phyloP scores from a whole-genome alignment of 2,113 vertebrate species.

The Calidris pugnax region DNA sequence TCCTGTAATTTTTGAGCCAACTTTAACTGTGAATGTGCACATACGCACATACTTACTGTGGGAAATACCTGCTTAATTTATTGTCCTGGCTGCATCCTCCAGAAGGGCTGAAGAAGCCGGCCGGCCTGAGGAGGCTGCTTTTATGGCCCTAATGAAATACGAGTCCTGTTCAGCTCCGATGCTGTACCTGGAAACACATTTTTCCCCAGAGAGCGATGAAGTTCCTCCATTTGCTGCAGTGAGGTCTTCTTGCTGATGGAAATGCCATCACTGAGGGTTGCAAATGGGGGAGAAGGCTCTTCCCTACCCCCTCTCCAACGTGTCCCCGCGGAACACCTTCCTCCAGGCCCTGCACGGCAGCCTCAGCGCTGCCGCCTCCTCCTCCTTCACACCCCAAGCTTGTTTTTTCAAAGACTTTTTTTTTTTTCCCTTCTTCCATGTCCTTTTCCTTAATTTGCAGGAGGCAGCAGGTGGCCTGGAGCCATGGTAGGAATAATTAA shows the following conservation, averaged over 20 bases:
- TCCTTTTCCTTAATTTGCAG: neutral
- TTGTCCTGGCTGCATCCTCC: neutral
- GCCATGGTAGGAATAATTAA: neutral
- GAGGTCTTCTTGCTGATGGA: neutral
- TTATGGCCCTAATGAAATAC: neutral
- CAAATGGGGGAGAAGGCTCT: neutral
- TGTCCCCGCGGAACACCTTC: neutral
- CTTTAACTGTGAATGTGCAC: neutral
- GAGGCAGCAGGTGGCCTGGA: neutral
- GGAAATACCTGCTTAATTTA: neutral
- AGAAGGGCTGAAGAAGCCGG: neutral
- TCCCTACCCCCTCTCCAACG: accelerated
- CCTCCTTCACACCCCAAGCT: neutral
- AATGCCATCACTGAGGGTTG: neutral
- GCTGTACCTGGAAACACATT: neutral
- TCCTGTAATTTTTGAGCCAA: neutral
- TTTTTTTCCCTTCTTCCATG: neutral
- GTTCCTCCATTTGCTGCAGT: neutral
- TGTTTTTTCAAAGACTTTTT: neutral
- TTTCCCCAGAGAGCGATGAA: neutral
- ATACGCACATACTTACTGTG: neutral
- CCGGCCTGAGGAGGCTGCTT: neutral
- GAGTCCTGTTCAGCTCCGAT: neutral
- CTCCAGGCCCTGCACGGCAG: neutral
- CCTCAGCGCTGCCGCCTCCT: accelerated